Conservation (phyloP, 2,113 vertebrate species). For the Ivindomyrus marchei region DNA sequence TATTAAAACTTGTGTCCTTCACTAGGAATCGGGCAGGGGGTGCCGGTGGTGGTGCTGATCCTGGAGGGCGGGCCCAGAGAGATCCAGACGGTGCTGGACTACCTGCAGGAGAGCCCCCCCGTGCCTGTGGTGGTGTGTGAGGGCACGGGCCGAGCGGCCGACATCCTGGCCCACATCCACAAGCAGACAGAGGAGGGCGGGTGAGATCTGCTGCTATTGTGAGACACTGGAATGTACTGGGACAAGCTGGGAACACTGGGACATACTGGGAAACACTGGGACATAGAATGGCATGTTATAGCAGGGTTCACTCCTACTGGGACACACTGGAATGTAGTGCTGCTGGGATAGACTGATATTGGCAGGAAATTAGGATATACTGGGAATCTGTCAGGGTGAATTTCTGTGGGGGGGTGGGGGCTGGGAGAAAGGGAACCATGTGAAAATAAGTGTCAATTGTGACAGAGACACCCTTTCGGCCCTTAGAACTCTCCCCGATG, state of each 20-base stretch:
- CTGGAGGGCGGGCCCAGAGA: constrained; percentile 97
- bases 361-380: background rate
- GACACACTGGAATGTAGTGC: background rate
- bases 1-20: background rate
- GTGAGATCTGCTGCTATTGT: constrained; percentile 51
- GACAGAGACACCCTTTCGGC: background rate
- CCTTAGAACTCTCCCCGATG: constrained; percentile 81
- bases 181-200: constrained; percentile 94
- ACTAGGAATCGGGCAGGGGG: constrained; percentile 90
- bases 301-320: background rate
- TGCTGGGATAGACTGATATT: background rate
- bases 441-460: background rate
- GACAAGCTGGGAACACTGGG: background rate
- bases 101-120: constrained; percentile 89
- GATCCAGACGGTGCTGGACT: constrained; percentile 88
- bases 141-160: constrained; percentile 90
- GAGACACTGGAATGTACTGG: background rate
- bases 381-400: background rate
- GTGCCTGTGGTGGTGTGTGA: constrained; percentile 96
- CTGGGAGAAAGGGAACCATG: background rate
- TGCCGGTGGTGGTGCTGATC: constrained; percentile 91
- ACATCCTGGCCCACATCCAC: constrained; percentile 88
- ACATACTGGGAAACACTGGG: background rate
- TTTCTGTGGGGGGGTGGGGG: background rate
- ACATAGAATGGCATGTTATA: background rate